A percentile compares a stretch with the other conserved stretches of the same genome.
Evolutionary conservation across 2,888 invertebrate species (phyloP).

Genomic region (Eurois occulta): DNA sequence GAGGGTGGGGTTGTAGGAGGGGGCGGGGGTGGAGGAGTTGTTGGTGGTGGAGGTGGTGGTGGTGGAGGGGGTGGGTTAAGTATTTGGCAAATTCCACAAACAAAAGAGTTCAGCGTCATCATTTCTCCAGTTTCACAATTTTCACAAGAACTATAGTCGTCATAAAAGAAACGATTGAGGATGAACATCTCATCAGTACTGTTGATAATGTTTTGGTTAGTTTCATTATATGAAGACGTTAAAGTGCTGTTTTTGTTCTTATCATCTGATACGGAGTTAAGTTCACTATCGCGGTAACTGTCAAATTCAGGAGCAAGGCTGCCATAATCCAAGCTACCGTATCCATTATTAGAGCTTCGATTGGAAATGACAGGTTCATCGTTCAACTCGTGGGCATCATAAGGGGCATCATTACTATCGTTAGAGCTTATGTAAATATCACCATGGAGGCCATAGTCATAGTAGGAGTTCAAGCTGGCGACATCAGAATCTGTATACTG

Average conservation of each 20-base stretch:
- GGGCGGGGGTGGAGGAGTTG: too few relatives aligned
- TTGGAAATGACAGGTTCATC: background rate
- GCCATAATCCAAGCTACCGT: constrained; percentile 9
- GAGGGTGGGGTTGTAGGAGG: too few relatives aligned
- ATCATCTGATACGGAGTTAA: background rate
- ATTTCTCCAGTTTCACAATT: constrained; percentile 23
- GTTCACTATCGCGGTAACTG: background rate
- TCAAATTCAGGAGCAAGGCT: constrained; percentile 30
- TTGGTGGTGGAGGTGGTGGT: background rate
- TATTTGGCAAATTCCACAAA: constrained; percentile 14
- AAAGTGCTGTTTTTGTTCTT: background rate
- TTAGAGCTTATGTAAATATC: background rate
- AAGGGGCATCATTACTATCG: background rate
- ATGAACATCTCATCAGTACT: background rate
- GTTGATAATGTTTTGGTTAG: constrained; percentile 16
- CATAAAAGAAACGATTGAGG: constrained; percentile 1
- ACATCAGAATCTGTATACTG: background rate
- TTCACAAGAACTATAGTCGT: background rate
- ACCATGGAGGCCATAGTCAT: constrained; percentile 12
- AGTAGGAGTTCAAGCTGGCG: background rate
- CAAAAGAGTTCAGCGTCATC: background rate
- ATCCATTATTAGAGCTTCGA: background rate
- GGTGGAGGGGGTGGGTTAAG: background rate
- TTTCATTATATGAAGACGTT: constrained; percentile 14
- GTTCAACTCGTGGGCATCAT: constrained; percentile 2